A percentile compares a stretch with the other conserved stretches of the same genome.
These are phyloP conservation scores for Hydrotaea cyrtoneurina DNA, from an alignment of 2,888 invertebrate species.

Conservation along the genomic window DNA sequence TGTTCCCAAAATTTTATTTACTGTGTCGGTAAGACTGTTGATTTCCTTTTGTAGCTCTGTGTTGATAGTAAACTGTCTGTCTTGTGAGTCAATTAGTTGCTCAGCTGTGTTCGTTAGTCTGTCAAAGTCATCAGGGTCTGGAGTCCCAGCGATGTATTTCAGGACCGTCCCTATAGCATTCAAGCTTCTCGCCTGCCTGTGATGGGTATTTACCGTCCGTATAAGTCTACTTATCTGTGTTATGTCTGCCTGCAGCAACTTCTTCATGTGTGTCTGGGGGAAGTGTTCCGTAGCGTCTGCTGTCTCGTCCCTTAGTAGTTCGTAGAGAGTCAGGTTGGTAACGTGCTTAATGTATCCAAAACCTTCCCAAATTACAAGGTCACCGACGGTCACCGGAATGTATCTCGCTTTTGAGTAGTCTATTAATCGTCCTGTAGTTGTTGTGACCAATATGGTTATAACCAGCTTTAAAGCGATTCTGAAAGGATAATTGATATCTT, in stretches of 20 bases:
- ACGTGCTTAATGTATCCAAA: not conserved
- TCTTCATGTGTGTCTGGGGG: constrained; percentile 24
- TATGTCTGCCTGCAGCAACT: constrained; percentile 35
- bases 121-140: constrained; percentile 41
- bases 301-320: constrained; percentile 42
- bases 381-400: not conserved
- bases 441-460: not conserved
- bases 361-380: not conserved
- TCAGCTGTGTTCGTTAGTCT: constrained; percentile 35
- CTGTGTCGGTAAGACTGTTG: constrained; percentile 37
- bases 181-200: constrained; percentile 29
- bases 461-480: constrained; percentile 5
- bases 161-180: constrained; percentile 36
- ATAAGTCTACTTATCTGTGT: constrained; percentile 36
- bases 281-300: constrained; percentile 27
- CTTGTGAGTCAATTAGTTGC: constrained; percentile 39
- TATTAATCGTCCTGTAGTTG: constrained; percentile 2
- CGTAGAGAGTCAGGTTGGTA: constrained; percentile 11
- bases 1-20: constrained; percentile 33
- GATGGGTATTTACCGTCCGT: constrained; percentile 29
- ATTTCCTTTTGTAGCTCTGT: constrained; percentile 15
- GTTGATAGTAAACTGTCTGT: constrained; percentile 37
- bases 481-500: constrained; percentile 11
- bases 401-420: constrained; percentile 1
- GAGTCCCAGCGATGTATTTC: constrained; percentile 42